Percentiles rank a stretch among this genome's conserved stretches.
These are phyloP conservation scores for Zaprionus kolodkinae DNA, from an alignment of 1,140 invertebrate species.

Conservation along the genomic window DNA sequence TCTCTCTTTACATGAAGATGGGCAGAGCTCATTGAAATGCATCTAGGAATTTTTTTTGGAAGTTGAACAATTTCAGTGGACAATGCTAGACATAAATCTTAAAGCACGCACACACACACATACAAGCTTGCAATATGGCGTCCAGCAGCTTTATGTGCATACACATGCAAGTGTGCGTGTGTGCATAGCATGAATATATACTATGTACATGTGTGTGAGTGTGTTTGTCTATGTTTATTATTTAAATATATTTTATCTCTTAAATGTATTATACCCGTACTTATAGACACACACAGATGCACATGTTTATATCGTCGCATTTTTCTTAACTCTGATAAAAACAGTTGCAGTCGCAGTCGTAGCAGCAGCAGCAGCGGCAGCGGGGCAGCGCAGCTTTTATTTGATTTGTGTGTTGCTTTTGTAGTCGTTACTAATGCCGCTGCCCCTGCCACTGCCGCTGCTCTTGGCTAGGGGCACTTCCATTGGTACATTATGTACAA, in stretches of 20 bases:
- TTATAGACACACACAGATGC: neutral
- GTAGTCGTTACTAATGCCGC: constrained; percentile 44
- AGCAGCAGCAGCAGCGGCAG: constrained; percentile 19
- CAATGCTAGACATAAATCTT: constrained; percentile 58
- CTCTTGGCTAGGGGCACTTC: constrained; percentile 75
- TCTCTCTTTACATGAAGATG: neutral
- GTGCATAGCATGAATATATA: neutral
- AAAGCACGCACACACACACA: constrained; percentile 1
- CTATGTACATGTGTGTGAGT: constrained; percentile 15
- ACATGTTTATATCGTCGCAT: constrained; percentile 73
- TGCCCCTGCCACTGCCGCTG: constrained; percentile 36
- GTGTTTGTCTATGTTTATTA: constrained; percentile 28
- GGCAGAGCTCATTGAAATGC: constrained; percentile 4
- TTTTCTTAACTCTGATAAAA: constrained; percentile 64
- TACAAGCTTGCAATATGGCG: constrained; percentile 16
- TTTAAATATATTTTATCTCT: constrained; percentile 57
- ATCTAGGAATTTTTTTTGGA: constrained; percentile 20
- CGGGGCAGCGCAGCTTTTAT: constrained; percentile 63
- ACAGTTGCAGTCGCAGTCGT: constrained; percentile 46
- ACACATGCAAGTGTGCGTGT: constrained; percentile 20
- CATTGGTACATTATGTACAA: constrained; percentile 22
- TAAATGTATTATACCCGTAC: constrained; percentile 56
- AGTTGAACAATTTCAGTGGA: constrained; percentile 62
- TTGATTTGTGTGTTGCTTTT: constrained; percentile 78
- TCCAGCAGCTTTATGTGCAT: constrained; percentile 21